These are phyloP conservation scores for Zhuqinia jingwanae DNA, from an alignment of 2,888 invertebrate genomes.

Conservation along the genomic window DNA sequence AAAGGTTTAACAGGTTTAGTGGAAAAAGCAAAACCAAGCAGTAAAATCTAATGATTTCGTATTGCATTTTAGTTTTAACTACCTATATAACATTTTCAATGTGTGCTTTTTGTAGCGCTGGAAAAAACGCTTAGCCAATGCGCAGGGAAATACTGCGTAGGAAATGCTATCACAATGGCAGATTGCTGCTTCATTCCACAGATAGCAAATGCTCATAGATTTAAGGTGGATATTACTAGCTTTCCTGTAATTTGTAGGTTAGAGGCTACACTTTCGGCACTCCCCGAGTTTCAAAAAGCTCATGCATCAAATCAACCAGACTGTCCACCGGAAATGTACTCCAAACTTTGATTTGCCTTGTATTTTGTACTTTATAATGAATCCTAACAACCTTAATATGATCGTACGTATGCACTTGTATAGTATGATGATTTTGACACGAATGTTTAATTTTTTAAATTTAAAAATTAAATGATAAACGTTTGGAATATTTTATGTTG, in stretches of 20 bases:
- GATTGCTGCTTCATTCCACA: constrained; percentile 98
- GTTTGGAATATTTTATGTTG: too few relatives aligned
- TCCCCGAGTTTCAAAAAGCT: constrained; percentile 94
- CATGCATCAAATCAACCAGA: constrained; percentile 97
- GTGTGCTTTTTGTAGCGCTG: constrained; percentile 84
- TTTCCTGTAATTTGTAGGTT: constrained; percentile 95
- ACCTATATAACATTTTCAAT: too few relatives aligned
- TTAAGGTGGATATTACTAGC: constrained; percentile 93
- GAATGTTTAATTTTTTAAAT: not conserved
- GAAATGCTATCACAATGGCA: constrained; percentile 95
- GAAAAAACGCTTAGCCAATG: constrained; percentile 92
- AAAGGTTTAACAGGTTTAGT: constrained; percentile 90
- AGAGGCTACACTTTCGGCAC: constrained; percentile 91
- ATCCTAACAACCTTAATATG: too few relatives aligned
- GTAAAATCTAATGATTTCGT: not conserved
- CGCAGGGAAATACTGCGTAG: constrained; percentile 95
- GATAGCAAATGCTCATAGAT: constrained; percentile 96
- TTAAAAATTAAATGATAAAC: not conserved
- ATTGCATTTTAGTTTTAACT: constrained; percentile 2
- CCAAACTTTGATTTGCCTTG: constrained; percentile 1
- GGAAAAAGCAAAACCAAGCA: too few relatives aligned
- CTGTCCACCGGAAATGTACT: constrained; percentile 88
- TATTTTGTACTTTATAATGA: too few relatives aligned
- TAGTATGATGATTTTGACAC: too few relatives aligned
- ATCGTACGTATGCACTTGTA: too few relatives aligned